Percentiles rank a stretch among this genome's conserved stretches.
Evolutionary conservation across 2,797 vertebrate genomes (phyloP).

Genomic region (Sylvilagus floridanus): DNA sequence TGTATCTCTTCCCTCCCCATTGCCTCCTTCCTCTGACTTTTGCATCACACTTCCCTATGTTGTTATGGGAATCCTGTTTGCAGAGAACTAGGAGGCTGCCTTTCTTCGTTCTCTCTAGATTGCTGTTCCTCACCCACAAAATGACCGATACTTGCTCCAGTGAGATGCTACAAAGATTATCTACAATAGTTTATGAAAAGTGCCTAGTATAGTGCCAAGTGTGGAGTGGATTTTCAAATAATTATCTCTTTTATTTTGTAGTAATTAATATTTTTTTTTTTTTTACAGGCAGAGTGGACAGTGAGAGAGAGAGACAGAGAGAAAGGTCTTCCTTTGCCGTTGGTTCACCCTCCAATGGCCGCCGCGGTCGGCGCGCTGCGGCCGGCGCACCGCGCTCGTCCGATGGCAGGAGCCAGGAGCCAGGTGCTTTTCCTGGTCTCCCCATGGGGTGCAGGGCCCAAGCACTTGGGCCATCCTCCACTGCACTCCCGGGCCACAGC

Average conservation of each 20-base stretch:
- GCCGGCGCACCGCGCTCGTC: too few relatives aligned
- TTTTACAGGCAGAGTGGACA: too few relatives aligned
- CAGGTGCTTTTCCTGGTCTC: too few relatives aligned
- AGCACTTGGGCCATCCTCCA: too few relatives aligned
- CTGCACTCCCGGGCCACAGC: too few relatives aligned
- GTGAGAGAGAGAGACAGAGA: too few relatives aligned
- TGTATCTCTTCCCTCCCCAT: background rate
- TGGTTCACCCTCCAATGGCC: too few relatives aligned
- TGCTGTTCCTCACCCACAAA: background rate
- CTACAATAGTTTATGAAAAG: slow-evolving; percentile 41
- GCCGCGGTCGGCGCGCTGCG: too few relatives aligned
- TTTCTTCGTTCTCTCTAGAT: background rate
- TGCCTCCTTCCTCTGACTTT: background rate
- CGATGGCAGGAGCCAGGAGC: too few relatives aligned
- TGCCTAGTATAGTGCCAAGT: background rate
- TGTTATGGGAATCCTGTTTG: background rate
- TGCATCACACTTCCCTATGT: background rate
- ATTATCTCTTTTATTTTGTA: background rate
- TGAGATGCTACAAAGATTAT: background rate
- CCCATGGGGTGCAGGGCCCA: too few relatives aligned
- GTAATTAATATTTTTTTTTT: background rate
- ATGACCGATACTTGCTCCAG: background rate
- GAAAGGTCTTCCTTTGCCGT: too few relatives aligned
- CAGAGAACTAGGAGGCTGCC: background rate
- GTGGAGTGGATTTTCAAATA: background rate